A percentile compares a stretch with the other conserved stretches of the same genome.
Conservation (phyloP, 1,140 invertebrate species). For the Drosophila lini region DNA sequence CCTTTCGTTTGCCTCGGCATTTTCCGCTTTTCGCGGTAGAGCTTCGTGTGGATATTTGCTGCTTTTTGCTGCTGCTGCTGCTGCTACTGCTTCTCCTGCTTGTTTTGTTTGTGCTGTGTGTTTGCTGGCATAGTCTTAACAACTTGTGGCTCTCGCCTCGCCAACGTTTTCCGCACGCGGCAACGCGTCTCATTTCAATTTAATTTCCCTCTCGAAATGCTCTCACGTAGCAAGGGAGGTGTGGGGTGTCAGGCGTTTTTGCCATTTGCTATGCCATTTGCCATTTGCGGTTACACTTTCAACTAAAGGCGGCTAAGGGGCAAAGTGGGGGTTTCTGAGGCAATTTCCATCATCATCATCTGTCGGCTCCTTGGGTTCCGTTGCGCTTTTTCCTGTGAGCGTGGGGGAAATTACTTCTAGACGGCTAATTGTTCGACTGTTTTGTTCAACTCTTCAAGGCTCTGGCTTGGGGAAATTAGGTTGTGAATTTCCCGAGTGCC, state of each 20-base stretch:
- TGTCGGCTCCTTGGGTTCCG: conserved; percentile 23
- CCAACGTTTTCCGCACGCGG: conserved; percentile 62
- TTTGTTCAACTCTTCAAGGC: conserved; percentile 30
- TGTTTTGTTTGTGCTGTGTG: conserved; percentile 27
- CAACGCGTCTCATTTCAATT: conserved; percentile 70
- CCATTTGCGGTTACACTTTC: conserved; percentile 59
- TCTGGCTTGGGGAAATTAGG: conserved; percentile 55
- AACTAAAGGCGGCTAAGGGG: conserved; percentile 7
- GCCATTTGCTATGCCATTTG: conserved; percentile 35
- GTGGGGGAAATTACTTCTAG: conserved; percentile 61
- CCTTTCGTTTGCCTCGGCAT: conserved; percentile 40
- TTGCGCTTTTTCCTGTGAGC: conserved; percentile 14
- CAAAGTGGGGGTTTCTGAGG: conserved; percentile 3
- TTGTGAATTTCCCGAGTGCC: conserved; percentile 62
- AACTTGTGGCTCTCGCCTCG: conserved; percentile 63
- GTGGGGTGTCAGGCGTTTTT: conserved; percentile 57
- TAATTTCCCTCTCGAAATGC: conserved; percentile 73
- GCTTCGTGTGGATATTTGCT: conserved; percentile 1
- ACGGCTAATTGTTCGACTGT: conserved; percentile 33
- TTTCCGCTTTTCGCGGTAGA: conserved; percentile 28
- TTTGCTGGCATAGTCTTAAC: conserved; percentile 52
- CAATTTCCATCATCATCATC: conserved; percentile 62
- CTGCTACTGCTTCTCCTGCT: not conserved
- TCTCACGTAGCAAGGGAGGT: conserved; percentile 56
- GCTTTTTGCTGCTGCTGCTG: not conserved